Evolutionary conservation across 2,888 invertebrate species (phyloP), one percentile per base, ranked within the genome.

Genomic region (Tenthredo amoena): DNA sequence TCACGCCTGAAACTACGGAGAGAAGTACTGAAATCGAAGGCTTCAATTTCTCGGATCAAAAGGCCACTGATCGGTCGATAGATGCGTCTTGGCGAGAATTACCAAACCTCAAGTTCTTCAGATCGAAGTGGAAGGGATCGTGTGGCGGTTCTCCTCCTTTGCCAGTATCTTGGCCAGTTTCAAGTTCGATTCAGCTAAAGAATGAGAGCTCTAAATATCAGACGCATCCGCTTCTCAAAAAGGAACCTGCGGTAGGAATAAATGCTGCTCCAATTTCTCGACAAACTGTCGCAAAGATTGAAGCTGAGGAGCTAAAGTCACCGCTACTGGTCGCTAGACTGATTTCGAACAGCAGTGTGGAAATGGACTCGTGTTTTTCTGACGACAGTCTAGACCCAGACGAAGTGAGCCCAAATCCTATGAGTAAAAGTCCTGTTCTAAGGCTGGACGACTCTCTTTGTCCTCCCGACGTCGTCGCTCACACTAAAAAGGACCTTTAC

Each of bases 391-490:
- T 92, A 77, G 91, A 92, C 62, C 88, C 86, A 2, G 86, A 81
- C 58, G 87, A 88, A 65, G 43, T 43, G 86, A 76, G 9, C 6
- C 26, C 31, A 87, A 89, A 26, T 10, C 18, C 18, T 47, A 31
- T 0, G 82, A 88, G 7, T 65, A 37, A 62, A 62, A 40, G 12
- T 18, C 31, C 15, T 0, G 12, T 21, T 26, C 15, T 62, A 15
- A 81, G 81, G 34, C 15, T 26, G 0, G 81, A 81, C 65, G 88
- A 89, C 43, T 88, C 87, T 40, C 18, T 87, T 4, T 91, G 91
- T 77, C 91, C 91, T 3, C 92, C 92, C 0, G 92, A 92, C 77
- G 90, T 91, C 6, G 91, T 92, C 0, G 91, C 91, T 0, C 91
- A 92, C 21, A 91, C 91, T 0, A 91, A 91, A 55, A 91, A 89